Base-by-base conservation (phyloP, 1,140 invertebrate species). In the Phthorimaea operculella region DNA sequence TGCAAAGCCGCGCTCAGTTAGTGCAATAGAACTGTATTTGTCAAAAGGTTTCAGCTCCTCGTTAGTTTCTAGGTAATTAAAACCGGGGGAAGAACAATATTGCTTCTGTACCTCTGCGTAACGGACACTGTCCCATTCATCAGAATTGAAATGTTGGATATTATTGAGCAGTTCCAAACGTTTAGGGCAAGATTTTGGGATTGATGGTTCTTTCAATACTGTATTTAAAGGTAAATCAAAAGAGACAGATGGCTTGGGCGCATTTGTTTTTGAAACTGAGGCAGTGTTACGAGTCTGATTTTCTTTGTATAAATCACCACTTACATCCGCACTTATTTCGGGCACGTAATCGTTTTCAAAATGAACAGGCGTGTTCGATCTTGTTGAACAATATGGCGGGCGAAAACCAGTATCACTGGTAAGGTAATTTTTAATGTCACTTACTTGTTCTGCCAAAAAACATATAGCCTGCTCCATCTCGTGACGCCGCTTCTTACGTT, bases 201-300 rank as follows among this genome's bases (percentile, higher is more conserved):
- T 14, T 0, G 52, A 4, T 6, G 52, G 52, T 33, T 53, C 52
- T 45, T 53, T 53, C 17, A 53, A 28, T 18, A 53, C 36, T 3
- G 52, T 53, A 33, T 53, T 44, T 1, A 53, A n/a, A 45, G 4
- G 36, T 6, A 8, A 53, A 45, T 42, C 21, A 6, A 28, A 28
- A 28, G 21, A 4, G 21, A 28, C 21, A 6, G 21, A 28, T 28
- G 21, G 21, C 21, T 53, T 42, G 9, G 44, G 21, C 3, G 11
- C 0, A 21, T 7, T 18, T 1, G 39, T 12, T 21, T 42, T 11
- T 7, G 36, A 42, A 3, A 15, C 45, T 42, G 11, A 9, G n/a
- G 10, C 45, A 14, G 4, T 10, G 9, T 15, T 18, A 10, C 9
- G 10, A 4, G 16, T 10, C 10, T 18, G 16, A 48, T 48, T 48